Conservation (phyloP, 2,797 vertebrate species). For the Chaetodon trifasciatus region DNA sequence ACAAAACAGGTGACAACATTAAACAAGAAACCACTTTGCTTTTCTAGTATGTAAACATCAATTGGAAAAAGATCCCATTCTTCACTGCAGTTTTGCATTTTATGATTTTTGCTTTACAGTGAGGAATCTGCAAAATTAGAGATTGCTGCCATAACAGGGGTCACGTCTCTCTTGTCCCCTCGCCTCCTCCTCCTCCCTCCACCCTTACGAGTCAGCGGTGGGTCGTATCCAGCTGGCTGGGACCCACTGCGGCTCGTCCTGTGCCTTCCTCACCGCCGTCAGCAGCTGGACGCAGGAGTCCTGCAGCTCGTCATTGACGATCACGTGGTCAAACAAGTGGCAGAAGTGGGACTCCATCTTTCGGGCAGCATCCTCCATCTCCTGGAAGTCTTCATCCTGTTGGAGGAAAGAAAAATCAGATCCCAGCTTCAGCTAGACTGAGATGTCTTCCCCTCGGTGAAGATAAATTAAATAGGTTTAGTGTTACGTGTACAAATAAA, state of each 20-base stretch:
- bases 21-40: not conserved
- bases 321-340: conserved; percentile 93
- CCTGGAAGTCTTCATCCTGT: conserved; percentile 95
- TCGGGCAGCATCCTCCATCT: conserved; percentile 91
- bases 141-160: conserved; percentile 18
- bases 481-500: too few relatives aligned
- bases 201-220: conserved; percentile 77
- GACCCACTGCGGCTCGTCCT: conserved; percentile 95
- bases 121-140: not conserved
- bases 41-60: conserved; percentile 57
- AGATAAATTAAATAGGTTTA: too few relatives aligned
- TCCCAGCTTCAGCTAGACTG: not conserved
- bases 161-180: not conserved
- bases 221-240: conserved; percentile 93
- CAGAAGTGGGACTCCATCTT: conserved; percentile 91
- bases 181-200: not conserved
- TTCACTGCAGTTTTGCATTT: conserved; percentile 7
- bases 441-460: not conserved
- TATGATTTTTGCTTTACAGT: not conserved
- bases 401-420: not conserved
- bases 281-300: conserved; percentile 89
- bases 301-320: conserved; percentile 92
- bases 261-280: conserved; percentile 85
- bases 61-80: not conserved
- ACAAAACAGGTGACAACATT: not conserved